Conservation (phyloP, 2,797 vertebrate species). For the Notamacropus eugenii region DNA sequence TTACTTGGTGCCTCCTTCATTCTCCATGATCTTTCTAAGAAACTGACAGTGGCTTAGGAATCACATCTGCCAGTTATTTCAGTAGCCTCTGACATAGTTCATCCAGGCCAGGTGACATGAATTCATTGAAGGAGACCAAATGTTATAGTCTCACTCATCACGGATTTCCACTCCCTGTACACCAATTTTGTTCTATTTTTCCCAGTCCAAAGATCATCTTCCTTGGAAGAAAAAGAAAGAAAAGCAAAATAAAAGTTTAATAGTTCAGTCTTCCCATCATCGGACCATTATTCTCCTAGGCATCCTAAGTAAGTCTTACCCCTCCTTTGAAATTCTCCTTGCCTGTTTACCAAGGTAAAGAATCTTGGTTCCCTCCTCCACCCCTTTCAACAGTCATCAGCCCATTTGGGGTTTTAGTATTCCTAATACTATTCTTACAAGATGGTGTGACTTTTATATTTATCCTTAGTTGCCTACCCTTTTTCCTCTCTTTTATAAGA, state of each 20-base stretch:
- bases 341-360: neutral
- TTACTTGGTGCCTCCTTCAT: neutral
- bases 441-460: neutral
- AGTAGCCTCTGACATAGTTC: neutral
- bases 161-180: neutral
- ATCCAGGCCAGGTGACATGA: neutral
- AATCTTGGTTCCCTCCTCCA: neutral
- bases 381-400: neutral
- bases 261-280: neutral
- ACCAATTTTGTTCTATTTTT: neutral
- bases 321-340: neutral
- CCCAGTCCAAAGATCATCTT: neutral
- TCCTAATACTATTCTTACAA: neutral
- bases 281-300: neutral
- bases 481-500: neutral
- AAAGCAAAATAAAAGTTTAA: neutral
- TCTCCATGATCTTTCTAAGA: neutral
- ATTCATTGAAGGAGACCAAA: neutral
- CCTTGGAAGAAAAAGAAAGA: neutral
- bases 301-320: neutral
- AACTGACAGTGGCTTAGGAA: neutral
- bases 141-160: neutral
- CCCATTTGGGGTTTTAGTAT: neutral
- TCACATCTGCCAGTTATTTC: neutral
- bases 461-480: neutral